Evolutionary conservation across 2,113 vertebrate species (phyloP).

Genomic region (Strix aluco): DNA sequence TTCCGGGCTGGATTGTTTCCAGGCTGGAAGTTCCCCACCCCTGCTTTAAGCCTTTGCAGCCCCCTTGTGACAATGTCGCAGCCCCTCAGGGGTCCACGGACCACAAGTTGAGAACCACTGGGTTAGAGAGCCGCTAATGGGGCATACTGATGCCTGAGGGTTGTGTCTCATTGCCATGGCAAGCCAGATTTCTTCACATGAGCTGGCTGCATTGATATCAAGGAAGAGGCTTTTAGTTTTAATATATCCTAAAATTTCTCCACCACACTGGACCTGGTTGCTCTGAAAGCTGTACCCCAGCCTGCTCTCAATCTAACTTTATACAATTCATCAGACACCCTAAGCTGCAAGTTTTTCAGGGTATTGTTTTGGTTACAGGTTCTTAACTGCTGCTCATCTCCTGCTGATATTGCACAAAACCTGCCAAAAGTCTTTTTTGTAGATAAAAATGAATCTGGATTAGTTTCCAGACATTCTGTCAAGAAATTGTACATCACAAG

Average conservation of each 20-base stretch:
- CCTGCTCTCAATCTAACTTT: neutral
- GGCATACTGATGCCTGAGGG: neutral
- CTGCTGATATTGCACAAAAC: constrained; percentile 14
- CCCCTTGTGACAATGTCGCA: too few relatives aligned
- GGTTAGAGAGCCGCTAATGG: neutral
- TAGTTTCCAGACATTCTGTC: constrained; percentile 28
- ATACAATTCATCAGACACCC: neutral
- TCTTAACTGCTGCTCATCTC: constrained; percentile 34
- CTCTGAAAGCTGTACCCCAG: neutral
- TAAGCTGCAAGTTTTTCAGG: constrained; percentile 2
- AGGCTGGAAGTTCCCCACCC: too few relatives aligned
- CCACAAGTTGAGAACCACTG: too few relatives aligned
- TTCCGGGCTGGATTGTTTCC: too few relatives aligned
- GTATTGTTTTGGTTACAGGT: constrained; percentile 17
- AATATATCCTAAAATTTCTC: neutral
- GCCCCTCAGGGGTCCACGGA: too few relatives aligned
- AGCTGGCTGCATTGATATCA: neutral
- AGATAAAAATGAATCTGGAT: constrained; percentile 32
- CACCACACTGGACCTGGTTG: neutral
- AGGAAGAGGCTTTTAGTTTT: neutral
- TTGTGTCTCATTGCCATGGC: neutral
- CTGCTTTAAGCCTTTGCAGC: too few relatives aligned
- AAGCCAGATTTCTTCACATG: neutral
- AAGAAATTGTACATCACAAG: constrained; percentile 13
- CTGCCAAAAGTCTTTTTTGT: constrained; percentile 27